Evolutionary conservation across 2,113 vertebrate species (phyloP), one percentile per base, ranked within the genome.

Genomic region (Pavo muticus): DNA sequence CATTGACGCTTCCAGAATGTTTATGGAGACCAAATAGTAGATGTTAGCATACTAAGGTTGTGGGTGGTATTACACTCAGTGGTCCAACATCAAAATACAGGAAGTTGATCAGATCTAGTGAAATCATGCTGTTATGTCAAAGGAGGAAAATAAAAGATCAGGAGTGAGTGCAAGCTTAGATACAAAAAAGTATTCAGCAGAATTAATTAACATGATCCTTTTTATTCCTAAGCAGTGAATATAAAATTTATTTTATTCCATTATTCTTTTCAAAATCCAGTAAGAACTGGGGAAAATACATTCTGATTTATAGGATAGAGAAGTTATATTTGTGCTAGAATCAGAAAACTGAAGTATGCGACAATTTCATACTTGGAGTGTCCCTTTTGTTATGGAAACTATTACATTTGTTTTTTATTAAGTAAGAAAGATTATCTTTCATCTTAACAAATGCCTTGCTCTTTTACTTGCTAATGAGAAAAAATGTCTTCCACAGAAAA

Each of bases 381-480:
- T 56, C 54, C 5, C 4, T 87, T 83, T 87, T 93, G 37, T 68
- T 84, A 81, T 52, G 60, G 23, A 7, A 94, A 89, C 52, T 56
- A 39, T 80, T 92, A 44, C 9, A 35, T 68, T 59, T 90, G 11
- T 0, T 1, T 63, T 88, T 87, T 78, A 70, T 77, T 71, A 84
- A n/a, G 15, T 65, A 67, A 42, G 80, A 92, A 81, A 83, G 1
- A 14, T 67, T 74, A 68, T 87, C 9, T 74, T 74, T 87, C 35
- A 56, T 92, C 21, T 81, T 91, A 90, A 88, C 25, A 64, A 80
- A 77, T 56, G 27, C 18, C 60, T 80, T 76, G 5, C 20, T 70
- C 40, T 88, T 93, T 83, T 76, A 70, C 45, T 77, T 94, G 68
- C 45, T 68, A 91, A 81, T 77, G 77, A 84, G 32, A 82, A 44